phyloP scores from a whole-genome alignment of 2,888 invertebrate genomes.

The Aleiodes testaceus region DNA sequence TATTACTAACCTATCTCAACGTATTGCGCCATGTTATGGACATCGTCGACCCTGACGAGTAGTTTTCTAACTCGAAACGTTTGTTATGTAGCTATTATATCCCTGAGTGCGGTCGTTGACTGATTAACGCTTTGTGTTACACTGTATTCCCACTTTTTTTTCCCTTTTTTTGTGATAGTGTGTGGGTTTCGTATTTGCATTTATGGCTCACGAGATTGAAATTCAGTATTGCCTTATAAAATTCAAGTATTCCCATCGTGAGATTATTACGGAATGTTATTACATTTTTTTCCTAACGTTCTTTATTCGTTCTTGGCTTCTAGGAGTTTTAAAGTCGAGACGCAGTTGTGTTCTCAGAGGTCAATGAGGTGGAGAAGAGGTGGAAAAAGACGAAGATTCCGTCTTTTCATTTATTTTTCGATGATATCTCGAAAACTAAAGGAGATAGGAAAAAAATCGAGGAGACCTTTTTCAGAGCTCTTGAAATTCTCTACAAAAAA shows the following conservation, averaged over 20 bases:
- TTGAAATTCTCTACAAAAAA: too few species aligned
- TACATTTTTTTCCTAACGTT: not conserved
- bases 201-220: slow-evolving; percentile 14
- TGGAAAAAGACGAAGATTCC: too few species aligned
- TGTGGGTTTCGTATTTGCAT: slow-evolving; percentile 18
- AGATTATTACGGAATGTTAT: slow-evolving; percentile 7
- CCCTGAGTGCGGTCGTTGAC: slow-evolving; percentile 64
- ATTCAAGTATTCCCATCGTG: slow-evolving; percentile 7
- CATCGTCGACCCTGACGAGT: slow-evolving; percentile 64
- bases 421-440: too few species aligned
- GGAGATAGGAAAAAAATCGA: too few species aligned
- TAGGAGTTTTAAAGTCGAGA: not conserved
- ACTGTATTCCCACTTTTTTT: not conserved
- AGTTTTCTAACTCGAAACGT: slow-evolving; percentile 39
- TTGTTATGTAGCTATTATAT: slow-evolving; percentile 36
- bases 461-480: too few species aligned
- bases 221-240: slow-evolving; percentile 2
- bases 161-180: slow-evolving; percentile 23
- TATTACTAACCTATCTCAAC: slow-evolving; percentile 69
- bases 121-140: slow-evolving; percentile 59
- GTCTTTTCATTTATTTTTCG: too few species aligned
- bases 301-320: not conserved
- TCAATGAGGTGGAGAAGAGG: not conserved
- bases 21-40: slow-evolving; percentile 55
- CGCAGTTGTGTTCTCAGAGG: not conserved